phyloP scores from a whole-genome alignment of 2,113 vertebrate genomes.

The Ochotona princeps region DNA sequence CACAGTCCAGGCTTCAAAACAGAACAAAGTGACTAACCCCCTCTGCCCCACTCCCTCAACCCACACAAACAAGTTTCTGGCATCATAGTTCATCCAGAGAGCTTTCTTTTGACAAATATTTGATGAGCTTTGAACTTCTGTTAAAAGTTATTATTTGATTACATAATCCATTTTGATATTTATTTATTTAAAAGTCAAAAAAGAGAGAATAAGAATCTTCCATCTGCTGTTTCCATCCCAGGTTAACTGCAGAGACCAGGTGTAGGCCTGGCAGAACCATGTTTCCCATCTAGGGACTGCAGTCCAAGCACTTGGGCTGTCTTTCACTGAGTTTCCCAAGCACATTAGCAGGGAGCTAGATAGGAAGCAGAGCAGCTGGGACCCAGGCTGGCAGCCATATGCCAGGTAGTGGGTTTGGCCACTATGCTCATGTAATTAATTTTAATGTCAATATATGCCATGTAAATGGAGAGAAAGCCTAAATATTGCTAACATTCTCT shows the following conservation, averaged over 20 bases:
- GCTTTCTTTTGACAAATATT: constrained; percentile 57
- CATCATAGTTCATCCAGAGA: not conserved
- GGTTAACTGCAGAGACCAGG: too few relatives aligned
- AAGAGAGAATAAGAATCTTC: too few relatives aligned
- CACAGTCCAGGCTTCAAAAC: not conserved
- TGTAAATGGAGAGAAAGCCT: constrained; percentile 53
- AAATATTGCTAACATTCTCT: constrained; percentile 31
- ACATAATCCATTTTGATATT: constrained; percentile 36
- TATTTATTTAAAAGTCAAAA: too few relatives aligned
- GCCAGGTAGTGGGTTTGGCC: too few relatives aligned
- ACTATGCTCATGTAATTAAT: constrained; percentile 14
- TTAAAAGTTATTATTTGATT: constrained; percentile 58
- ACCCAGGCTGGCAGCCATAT: too few relatives aligned
- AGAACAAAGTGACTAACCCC: not conserved
- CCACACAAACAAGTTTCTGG: not conserved
- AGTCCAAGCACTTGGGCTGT: too few relatives aligned
- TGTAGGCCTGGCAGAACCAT: too few relatives aligned
- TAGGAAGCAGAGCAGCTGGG: too few relatives aligned
- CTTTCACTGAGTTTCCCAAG: too few relatives aligned
- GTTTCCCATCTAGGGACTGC: too few relatives aligned
- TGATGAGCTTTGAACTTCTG: constrained; percentile 47
- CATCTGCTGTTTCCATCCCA: too few relatives aligned
- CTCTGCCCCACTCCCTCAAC: not conserved
- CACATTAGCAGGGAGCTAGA: too few relatives aligned
- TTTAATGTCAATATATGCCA: constrained; percentile 69